Conservation (phyloP, 92 coral and sea anemone genomes). For the Porites evermanni region DNA sequence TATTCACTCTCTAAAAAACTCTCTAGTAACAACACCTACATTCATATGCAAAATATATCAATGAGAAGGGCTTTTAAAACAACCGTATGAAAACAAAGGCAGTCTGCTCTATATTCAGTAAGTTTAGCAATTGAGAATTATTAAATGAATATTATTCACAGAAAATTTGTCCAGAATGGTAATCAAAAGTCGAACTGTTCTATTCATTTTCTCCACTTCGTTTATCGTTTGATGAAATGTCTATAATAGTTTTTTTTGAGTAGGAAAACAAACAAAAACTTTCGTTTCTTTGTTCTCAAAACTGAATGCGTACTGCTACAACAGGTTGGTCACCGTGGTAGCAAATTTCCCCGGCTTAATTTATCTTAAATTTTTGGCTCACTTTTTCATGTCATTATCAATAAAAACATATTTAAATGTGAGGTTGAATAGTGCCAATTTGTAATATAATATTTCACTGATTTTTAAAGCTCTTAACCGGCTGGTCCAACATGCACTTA, state of each 20-base stretch:
- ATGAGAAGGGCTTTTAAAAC: too few relatives aligned
- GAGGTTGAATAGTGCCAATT: neutral
- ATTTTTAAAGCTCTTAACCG: too few relatives aligned
- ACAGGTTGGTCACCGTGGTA: neutral
- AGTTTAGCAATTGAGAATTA: too few relatives aligned
- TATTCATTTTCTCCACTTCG: too few relatives aligned
- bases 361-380: neutral
- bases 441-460: too few relatives aligned
- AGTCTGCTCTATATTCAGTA: too few relatives aligned
- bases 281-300: neutral
- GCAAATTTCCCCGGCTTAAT: neutral
- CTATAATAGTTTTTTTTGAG: neutral
- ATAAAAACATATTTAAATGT: neutral
- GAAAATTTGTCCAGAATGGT: too few relatives aligned
- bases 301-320: neutral
- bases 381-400: neutral
- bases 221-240: too few relatives aligned
- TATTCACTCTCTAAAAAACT: neutral
- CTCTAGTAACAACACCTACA: neutral
- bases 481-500: too few relatives aligned
- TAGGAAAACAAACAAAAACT: neutral
- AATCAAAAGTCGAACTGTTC: too few relatives aligned
- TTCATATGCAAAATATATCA: slow-evolving; percentile 14
- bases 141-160: too few relatives aligned
- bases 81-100: too few relatives aligned